Evolutionary conservation across 2,888 invertebrate genomes (phyloP), one percentile per base, ranked within the genome.

Genomic region (Willowsia nigromaculata): DNA sequence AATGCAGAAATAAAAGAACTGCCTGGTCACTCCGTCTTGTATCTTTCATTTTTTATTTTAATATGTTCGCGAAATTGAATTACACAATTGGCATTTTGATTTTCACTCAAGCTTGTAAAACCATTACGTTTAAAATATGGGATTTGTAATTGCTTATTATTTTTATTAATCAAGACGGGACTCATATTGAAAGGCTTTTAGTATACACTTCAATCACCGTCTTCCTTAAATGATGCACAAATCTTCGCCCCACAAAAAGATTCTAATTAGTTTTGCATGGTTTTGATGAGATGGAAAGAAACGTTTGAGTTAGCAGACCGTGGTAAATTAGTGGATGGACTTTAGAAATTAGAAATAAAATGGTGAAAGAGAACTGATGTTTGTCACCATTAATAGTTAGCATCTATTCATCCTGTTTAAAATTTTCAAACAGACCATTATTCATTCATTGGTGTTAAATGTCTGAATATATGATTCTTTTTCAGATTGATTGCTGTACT

Each of bases 291-390:
- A n/a, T 47, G n/a, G n/a, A 47, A 15, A 65, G 15, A 27, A 6
- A 53, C 27, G 68, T 68, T 33, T 5, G 59, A 33, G 53, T 84
- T 74, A 84, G 18, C 56, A 53, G 84, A 84, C 71, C 84, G 84
- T 84, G 84, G 84, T 40, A 84, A 84, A 84, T 84, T 74, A 84
- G 84, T 22, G 37, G 68, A 68, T 22, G 40, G 40, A 68, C 40
- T 68, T 68, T 40, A 40, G 13, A 68, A 68, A 68, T 68, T 40
- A 40, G 13, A 68, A 68, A 68, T 40, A 18, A 18, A 68, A 68
- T 33, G 62, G 30, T 3, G 62, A 65, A 3, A 33, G 62, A 30
- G 25, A 25, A 25, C 25, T 11, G 33, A 65, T 0, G 62, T n/a
- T 33, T 65, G 62, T 65, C 62, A 40, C 33, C 62, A 40, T 37